Conservation (phyloP, 2,113 vertebrate genomes). For the Synodontis membranacea region DNA sequence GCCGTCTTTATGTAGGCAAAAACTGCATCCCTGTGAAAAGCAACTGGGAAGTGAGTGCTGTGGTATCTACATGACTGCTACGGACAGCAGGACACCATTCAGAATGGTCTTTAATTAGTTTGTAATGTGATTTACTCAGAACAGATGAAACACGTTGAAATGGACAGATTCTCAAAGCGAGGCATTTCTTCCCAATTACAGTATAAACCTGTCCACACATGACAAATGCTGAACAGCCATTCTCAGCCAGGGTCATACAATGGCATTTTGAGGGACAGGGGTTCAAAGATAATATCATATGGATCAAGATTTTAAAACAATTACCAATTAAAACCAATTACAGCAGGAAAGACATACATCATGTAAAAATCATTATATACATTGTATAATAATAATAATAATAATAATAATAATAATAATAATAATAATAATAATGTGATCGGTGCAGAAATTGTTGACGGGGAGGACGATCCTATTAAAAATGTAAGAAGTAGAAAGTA, state of each 20-base stretch:
- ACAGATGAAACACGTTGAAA: neutral
- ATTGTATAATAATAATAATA: neutral
- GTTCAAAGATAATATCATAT: neutral
- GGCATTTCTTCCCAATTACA: neutral
- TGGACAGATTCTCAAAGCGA: neutral
- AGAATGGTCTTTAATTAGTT: neutral
- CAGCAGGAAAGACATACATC: neutral
- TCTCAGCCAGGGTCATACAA: neutral
- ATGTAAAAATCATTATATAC: neutral
- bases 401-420: too few relatives aligned
- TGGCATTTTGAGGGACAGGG: neutral
- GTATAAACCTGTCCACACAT: neutral
- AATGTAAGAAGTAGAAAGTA: too few relatives aligned
- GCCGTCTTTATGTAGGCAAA: neutral
- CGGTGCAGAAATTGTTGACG: too few relatives aligned
- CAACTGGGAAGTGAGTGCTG: neutral
- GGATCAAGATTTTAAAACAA: neutral
- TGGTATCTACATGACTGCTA: neutral
- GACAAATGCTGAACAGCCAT: neutral
- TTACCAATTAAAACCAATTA: too few relatives aligned
- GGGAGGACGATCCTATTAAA: too few relatives aligned
- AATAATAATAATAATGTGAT: too few relatives aligned
- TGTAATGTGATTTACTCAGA: neutral
- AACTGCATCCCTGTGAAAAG: neutral
- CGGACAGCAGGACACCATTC: neutral